Evolutionary conservation across 2,113 vertebrate genomes (phyloP), one percentile per base, ranked within the genome.

Genomic region (Enhydra lutris): DNA sequence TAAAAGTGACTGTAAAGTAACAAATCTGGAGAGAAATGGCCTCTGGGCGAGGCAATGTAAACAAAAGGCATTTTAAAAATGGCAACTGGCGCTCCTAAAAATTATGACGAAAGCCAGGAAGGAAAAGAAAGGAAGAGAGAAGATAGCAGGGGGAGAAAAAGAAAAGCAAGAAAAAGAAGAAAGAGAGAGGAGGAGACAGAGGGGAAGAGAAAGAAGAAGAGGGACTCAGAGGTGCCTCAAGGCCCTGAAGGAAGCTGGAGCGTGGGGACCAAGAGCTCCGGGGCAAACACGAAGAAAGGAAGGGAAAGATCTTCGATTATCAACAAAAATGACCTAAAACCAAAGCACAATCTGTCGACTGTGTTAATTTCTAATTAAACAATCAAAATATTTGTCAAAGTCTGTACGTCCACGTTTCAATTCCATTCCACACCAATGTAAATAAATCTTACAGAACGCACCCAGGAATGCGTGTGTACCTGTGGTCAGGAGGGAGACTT

Each of bases 1-100:
- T 83, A 96, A 95, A 89, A 21, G 55, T 50, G 47, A 79, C 39
- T 80, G 11, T 89, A 71, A 97, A 91, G 34, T 71, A 89, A 89
- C 42, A 87, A 79, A 87, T 87, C 74, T 65, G 50, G 31, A 57
- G 42, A 67, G 47, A 55, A 73, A 59, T 55, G 21, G 78, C 21
- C 59, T 31, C 36, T 45, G 26, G 26, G 14, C 36, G 21, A 10
- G 8, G 59, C 39, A 45, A 15, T 29, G 5, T 47, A n/a, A 94
- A 79, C 4, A 52, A 20, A 0, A 71, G 45, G 15, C 45, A 79
- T 83, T 83, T 94, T 21, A 31, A 45, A 95, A 94, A 73, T 42
- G 21, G 63, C 67, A 79, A 36, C 7, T 31, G 6, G 84, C 7
- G 29, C 14, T 78, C 17, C 8, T 80, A 21, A 84, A 45, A 59